Conservation (phyloP, 2,113 vertebrate species). For the Myocastor coypus region DNA sequence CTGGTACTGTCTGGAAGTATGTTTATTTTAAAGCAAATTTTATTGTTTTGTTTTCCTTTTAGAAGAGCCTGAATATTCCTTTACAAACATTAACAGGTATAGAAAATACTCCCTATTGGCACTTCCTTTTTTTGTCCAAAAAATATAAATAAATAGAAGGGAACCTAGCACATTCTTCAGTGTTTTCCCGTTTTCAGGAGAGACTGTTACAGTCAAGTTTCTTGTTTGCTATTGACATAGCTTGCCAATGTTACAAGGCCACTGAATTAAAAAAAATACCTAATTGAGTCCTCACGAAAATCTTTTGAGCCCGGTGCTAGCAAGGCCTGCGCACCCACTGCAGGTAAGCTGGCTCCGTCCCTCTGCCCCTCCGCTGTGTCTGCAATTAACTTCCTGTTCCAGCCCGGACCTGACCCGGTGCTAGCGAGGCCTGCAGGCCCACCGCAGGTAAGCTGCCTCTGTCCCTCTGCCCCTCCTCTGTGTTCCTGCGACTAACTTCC, state of each 20-base stretch:
- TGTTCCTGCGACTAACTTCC: too few relatives aligned
- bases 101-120: slow-evolving; percentile 33
- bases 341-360: too few relatives aligned
- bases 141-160: slow-evolving; percentile 52
- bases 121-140: slow-evolving; percentile 73
- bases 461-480: too few relatives aligned
- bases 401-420: too few relatives aligned
- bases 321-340: too few relatives aligned
- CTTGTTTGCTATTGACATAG: slow-evolving; percentile 70
- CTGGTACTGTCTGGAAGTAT: slow-evolving; percentile 69
- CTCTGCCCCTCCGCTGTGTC: too few relatives aligned
- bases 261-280: slow-evolving; percentile 45
- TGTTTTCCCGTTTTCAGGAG: neutral
- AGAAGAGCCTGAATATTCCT: slow-evolving; percentile 66
- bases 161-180: slow-evolving; percentile 1
- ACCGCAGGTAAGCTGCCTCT: too few relatives aligned
- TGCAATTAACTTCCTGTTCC: too few relatives aligned
- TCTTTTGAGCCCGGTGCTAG: neutral
- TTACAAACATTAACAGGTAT: slow-evolving; percentile 63
- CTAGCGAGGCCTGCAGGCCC: too few relatives aligned
- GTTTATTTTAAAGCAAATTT: slow-evolving; percentile 74
- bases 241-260: neutral
- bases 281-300: slow-evolving; percentile 12
- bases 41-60: slow-evolving; percentile 73
- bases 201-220: slow-evolving; percentile 72